Conservation (phyloP, 2,113 vertebrate genomes). For the Nibea albiflora region DNA sequence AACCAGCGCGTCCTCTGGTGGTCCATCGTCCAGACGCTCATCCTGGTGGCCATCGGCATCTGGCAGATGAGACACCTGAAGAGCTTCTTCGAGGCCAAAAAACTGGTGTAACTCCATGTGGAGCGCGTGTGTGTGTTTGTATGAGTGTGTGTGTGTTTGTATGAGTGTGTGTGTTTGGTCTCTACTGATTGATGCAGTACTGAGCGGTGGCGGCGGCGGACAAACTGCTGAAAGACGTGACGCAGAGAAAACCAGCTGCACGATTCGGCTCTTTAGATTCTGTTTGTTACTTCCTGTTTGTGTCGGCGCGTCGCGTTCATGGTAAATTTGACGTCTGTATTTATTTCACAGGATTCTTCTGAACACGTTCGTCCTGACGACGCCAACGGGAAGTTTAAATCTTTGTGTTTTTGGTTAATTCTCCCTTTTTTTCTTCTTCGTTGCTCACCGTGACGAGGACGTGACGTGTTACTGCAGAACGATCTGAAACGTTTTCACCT, state of each 20-base stretch:
- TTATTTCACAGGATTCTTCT: too few species aligned
- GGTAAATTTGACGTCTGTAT: not conserved
- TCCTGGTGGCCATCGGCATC: constrained; percentile 92
- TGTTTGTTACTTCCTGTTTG: not conserved
- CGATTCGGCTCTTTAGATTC: constrained; percentile 1
- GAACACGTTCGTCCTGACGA: too few species aligned
- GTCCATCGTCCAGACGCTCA: constrained; percentile 94
- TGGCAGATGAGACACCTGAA: constrained; percentile 96
- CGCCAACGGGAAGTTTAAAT: too few species aligned
- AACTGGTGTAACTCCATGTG: constrained; percentile 86
- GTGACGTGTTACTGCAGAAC: too few species aligned
- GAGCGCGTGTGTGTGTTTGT: not conserved
- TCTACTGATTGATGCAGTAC: constrained; percentile 71
- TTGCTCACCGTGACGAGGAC: too few species aligned
- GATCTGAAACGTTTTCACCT: too few species aligned
- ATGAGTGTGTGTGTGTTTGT: not conserved
- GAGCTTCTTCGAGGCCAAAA: constrained; percentile 96
- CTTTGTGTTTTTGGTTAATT: too few species aligned
- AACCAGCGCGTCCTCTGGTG: constrained; percentile 95
- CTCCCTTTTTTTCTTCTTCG: too few species aligned
- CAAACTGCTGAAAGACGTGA: constrained; percentile 7
- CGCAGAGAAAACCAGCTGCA: constrained; percentile 25
- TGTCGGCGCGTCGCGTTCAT: not conserved
- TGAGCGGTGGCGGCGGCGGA: constrained; percentile 9
- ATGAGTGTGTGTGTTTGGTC: constrained; percentile 8